Conservation (phyloP, 2,888 invertebrate genomes). For the Zonitis immaculata region DNA sequence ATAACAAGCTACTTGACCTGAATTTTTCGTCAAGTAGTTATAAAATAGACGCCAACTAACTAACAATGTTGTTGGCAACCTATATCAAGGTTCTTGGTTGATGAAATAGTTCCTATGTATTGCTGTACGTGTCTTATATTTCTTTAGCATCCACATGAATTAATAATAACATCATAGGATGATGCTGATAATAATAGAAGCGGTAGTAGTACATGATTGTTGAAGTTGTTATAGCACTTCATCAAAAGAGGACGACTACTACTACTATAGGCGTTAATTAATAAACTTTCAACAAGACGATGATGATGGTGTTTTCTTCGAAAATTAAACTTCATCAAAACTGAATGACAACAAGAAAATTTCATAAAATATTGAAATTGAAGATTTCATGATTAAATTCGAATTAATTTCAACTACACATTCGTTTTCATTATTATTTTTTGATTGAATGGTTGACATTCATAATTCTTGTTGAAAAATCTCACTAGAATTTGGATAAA, state of each 20-base stretch:
- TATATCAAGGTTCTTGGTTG: not conserved
- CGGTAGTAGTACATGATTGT: too few species aligned
- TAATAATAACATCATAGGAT: not conserved
- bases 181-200: too few species aligned
- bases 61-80: conserved; percentile 1
- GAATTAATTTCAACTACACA: conserved; percentile 9
- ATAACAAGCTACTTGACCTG: not conserved
- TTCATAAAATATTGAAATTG: too few species aligned
- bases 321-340: conserved; percentile 21
- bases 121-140: not conserved
- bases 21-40: not conserved
- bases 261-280: not conserved
- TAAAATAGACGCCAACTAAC: not conserved
- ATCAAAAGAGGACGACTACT: not conserved
- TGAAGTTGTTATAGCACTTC: not conserved
- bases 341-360: too few species aligned
- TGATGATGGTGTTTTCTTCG: conserved; percentile 7
- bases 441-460: not conserved
- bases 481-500: not conserved
- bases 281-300: not conserved
- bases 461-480: not conserved
- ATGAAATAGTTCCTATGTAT: not conserved
- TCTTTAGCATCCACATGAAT: not conserved
- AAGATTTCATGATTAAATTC: conserved; percentile 17
- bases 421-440: not conserved